Evolutionary conservation across 2,888 invertebrate genomes (phyloP), one percentile per base, ranked within the genome.

Genomic region (Synanthedon formicaeformis): DNA sequence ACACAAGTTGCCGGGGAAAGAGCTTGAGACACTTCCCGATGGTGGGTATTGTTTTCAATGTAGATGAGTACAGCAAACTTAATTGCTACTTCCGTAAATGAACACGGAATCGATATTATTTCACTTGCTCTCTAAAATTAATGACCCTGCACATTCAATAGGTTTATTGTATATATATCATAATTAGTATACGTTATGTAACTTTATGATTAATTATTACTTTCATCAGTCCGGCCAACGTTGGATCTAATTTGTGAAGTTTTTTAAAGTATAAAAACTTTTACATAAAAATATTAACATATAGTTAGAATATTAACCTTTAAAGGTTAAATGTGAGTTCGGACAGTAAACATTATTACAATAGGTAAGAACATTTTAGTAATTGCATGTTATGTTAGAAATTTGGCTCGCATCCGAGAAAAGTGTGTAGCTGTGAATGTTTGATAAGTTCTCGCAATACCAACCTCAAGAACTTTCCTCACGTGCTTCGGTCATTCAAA

Each of bases 21-120:
- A 77, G 76, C 74, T 69, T 82, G 83, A 67, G 84, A 84, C 68
- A 69, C 75, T 77, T 81, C 80, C 73, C 76, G 71, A 69, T 73
- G 73, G 45, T 56, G 69, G 65, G 74, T 76, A 84, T 85, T 85
- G 85, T 84, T 75, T 79, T 74, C 73, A 73, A 71, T 73, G 73
- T 73, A 71, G 71, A 67, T 63, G 67, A 68, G 71, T 69, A 65
- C 75, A 78, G 71, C 66, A 65, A 75, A 74, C 73, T 79, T 82
- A 80, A 81, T 81, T 78, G 74, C 66, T 65, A 71, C 78, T 84
- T 85, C 84, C 84, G 84, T 61, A 75, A 70, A 65, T 60, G 59
- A 71, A 67, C 63, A 67, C 45, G 45, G 45, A 45, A 45, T 23
- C 61, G 56, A 45, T 45, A n/a, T n/a, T 45, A 14, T 45, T 45